phyloP scores from a whole-genome alignment of 30 jellyfish, hydroid and myxozoan species.

The Hydractinia symbiolongicarpus region DNA sequence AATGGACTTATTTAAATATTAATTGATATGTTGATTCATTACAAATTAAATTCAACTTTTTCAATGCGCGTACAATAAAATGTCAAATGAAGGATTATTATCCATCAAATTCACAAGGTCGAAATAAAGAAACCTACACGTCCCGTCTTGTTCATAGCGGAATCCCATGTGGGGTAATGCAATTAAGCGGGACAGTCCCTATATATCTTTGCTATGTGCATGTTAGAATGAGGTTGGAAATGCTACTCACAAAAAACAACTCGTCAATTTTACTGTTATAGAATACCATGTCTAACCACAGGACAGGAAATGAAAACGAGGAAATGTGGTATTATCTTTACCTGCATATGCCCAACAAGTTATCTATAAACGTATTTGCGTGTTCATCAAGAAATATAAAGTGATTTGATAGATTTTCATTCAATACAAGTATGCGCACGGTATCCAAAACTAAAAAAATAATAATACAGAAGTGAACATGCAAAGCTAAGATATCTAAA shows the following conservation, averaged over 20 bases:
- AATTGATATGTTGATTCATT: too few species aligned
- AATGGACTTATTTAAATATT: neutral
- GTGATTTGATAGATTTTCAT: neutral
- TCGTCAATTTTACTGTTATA: neutral
- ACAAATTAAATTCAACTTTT: too few species aligned
- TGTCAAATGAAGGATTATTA: too few species aligned
- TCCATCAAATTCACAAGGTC: too few species aligned
- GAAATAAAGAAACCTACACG: too few species aligned
- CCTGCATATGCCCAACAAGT: slow-evolving; percentile 8
- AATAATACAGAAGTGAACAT: neutral
- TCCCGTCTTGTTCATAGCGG: too few species aligned
- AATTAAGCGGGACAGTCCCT: too few species aligned
- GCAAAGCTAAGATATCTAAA: too few species aligned
- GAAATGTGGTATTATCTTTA: neutral
- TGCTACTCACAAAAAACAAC: slow-evolving; percentile 21
- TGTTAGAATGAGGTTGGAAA: too few species aligned
- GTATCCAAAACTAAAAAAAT: slow-evolving; percentile 20
- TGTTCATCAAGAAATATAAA: slow-evolving; percentile 1
- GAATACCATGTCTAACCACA: slow-evolving; percentile 14
- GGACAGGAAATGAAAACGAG: neutral
- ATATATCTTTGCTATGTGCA: too few species aligned
- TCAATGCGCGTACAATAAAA: too few species aligned
- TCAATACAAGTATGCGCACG: slow-evolving; percentile 14
- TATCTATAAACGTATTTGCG: slow-evolving; percentile 10
- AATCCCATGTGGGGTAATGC: too few species aligned